Base-by-base conservation (phyloP, 2,888 invertebrate genomes). In the Campopleginae sp. region DNA sequence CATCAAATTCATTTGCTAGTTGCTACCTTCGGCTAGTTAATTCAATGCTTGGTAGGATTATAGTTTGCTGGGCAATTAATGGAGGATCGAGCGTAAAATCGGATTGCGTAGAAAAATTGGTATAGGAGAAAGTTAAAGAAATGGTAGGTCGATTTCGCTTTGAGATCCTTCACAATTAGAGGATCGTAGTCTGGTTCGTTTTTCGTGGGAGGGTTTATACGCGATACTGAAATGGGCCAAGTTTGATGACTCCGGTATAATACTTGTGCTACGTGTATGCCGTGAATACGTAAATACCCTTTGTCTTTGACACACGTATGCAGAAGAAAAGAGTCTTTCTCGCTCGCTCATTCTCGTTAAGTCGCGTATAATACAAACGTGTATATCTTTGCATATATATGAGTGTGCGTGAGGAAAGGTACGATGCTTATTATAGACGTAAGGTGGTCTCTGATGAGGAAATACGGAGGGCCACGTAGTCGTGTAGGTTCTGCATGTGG, bases 361-460 rank as follows among this genome's bases (percentile, higher is more conserved):
- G 71, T 77, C 65, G 48, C 54, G 23, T 19, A 14, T 31, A 10
- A 14, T 61, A 80, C 27, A 65, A 48, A 38, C 63, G 48, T 54
- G n/a, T 38, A 27, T 71, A 48, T 79, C n/a, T 58, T 46, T 27
- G 42, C 6, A 46, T 58, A 70, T 17, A 58, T 33, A 48, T 63
- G 17, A 12, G 27, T 54, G 23, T 23, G 27, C 58, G 27, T 27
- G 48, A n/a, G 27, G 51, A 38, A 54, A n/a, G 33, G 44, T 48
- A 66, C 38, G 27, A 23, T 19, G 72, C 79, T 77, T 80, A 76
- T 85, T 82, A 82, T 82, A 85, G 83, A 82, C 85, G 83, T 82
- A 86, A 86, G 76, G 81, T 79, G 79, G 77, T 85, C 80, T 76
- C 76, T 86, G 85, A 86, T 83, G 84, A 80, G 87, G 85, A 87